Evolutionary conservation across 2,797 vertebrate species (phyloP).

Genomic region (Furcifer pardalis): DNA sequence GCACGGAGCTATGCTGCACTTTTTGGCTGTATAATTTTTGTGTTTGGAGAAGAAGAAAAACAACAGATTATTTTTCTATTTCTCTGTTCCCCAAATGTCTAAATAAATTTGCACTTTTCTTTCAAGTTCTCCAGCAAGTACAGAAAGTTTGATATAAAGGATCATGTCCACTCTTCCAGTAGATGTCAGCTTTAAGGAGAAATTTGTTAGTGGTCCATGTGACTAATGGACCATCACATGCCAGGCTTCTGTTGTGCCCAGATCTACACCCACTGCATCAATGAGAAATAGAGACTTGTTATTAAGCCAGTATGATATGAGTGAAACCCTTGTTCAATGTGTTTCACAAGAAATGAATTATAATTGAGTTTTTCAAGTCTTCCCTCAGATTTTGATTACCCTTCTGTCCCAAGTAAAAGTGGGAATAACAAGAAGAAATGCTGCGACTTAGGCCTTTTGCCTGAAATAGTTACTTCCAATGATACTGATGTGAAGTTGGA

Average conservation of each 20-base stretch:
- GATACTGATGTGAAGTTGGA: background rate
- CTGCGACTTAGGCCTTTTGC: background rate
- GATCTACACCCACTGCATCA: too few species aligned
- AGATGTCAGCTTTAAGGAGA: background rate
- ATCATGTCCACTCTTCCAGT: background rate
- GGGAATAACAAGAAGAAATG: background rate
- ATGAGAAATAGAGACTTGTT: background rate
- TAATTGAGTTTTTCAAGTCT: background rate
- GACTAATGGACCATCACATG: too few species aligned
- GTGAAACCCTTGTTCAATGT: background rate
- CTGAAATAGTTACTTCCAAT: background rate
- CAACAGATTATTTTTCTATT: too few species aligned
- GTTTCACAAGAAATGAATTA: background rate
- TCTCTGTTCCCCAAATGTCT: background rate
- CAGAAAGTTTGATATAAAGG: background rate
- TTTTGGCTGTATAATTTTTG: background rate
- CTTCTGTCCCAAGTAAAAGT: background rate
- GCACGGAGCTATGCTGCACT: too few species aligned
- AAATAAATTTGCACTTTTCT: background rate
- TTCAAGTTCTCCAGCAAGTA: background rate
- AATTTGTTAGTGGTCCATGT: too few species aligned
- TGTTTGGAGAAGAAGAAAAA: background rate
- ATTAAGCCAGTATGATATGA: background rate
- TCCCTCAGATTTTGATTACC: background rate
- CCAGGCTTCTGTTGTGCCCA: too few species aligned